A percentile compares a stretch with the other conserved stretches of the same genome.
These are phyloP conservation scores for Hetaerina americana DNA, from an alignment of 1,140 invertebrate genomes.

Conservation along the genomic window DNA sequence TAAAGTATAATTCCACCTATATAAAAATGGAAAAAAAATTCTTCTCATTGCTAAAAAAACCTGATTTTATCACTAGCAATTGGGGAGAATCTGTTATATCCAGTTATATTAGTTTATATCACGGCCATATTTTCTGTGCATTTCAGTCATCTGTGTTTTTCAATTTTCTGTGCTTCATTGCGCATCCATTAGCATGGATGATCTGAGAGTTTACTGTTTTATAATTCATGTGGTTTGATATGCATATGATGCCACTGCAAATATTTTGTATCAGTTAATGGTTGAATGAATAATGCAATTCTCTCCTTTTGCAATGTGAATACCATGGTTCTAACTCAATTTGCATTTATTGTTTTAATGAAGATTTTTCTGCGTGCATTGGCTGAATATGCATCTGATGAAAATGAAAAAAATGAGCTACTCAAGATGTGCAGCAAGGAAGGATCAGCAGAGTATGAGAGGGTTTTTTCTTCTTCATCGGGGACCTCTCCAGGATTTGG, in stretches of 20 bases:
- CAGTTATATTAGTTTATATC: too few relatives aligned
- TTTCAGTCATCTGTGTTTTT: too few relatives aligned
- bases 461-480: slow-evolving; percentile 41
- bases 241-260: not conserved
- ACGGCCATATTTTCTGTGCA: too few relatives aligned
- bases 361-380: slow-evolving; percentile 48
- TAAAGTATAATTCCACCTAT: too few relatives aligned
- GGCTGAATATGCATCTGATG: slow-evolving; percentile 40
- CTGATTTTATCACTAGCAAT: too few relatives aligned
- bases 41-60: too few relatives aligned
- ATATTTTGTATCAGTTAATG: not conserved
- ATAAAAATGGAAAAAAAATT: too few relatives aligned
- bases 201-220: not conserved
- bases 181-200: too few relatives aligned
- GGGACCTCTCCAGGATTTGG: slow-evolving; percentile 23
- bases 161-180: too few relatives aligned
- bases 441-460: slow-evolving; percentile 44
- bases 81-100: too few relatives aligned
- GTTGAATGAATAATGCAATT: not conserved
- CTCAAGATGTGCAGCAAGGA: slow-evolving; percentile 48
- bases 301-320: not conserved
- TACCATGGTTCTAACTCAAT: not conserved
- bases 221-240: not conserved
- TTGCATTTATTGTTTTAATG: slow-evolving; percentile 24
- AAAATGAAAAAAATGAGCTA: slow-evolving; percentile 44